These are phyloP conservation scores for Stenchaetothrips biformis DNA, from an alignment of 2,888 invertebrate species.

Conservation along the genomic window DNA sequence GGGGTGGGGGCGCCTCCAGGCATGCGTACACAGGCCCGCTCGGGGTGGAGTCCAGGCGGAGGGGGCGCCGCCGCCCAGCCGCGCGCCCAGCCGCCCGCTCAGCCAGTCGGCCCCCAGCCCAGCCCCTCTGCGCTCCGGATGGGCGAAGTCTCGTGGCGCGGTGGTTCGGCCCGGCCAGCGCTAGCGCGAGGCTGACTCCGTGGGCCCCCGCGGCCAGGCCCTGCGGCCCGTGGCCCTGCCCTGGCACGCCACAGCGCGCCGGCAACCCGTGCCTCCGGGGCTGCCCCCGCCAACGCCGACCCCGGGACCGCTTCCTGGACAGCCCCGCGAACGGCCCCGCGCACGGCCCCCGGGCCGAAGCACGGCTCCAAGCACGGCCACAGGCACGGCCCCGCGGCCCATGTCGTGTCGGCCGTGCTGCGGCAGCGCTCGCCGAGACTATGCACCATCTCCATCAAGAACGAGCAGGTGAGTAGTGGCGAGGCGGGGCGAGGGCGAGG, in stretches of 20 bases:
- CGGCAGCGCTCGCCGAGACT: slow-evolving; percentile 9
- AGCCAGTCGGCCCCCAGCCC: slow-evolving; percentile 15
- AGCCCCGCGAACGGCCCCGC: too few relatives aligned
- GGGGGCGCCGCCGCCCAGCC: background rate
- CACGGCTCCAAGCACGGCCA: too few relatives aligned
- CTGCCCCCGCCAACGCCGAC: background rate
- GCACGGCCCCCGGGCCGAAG: too few relatives aligned
- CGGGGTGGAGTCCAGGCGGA: background rate
- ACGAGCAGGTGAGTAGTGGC: slow-evolving; percentile 7
- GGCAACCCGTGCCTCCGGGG: too few relatives aligned
- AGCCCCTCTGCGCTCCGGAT: background rate
- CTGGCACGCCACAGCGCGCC: background rate
- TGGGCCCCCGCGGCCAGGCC: background rate
- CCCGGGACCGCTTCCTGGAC: too few relatives aligned
- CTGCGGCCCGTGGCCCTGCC: background rate
- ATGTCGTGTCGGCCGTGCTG: slow-evolving; percentile 2
- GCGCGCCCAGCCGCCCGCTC: background rate
- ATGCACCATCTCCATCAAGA: slow-evolving; percentile 7
- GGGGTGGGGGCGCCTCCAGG: background rate
- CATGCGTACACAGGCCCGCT: slow-evolving; percentile 19
- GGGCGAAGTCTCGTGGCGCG: background rate
- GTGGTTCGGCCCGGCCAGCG: background rate
- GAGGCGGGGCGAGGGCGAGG: background rate
- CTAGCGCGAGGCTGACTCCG: background rate
- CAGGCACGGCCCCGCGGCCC: background rate